These are phyloP conservation scores for Nebria salina DNA, from an alignment of 2,888 invertebrate species.

Conservation along the genomic window DNA sequence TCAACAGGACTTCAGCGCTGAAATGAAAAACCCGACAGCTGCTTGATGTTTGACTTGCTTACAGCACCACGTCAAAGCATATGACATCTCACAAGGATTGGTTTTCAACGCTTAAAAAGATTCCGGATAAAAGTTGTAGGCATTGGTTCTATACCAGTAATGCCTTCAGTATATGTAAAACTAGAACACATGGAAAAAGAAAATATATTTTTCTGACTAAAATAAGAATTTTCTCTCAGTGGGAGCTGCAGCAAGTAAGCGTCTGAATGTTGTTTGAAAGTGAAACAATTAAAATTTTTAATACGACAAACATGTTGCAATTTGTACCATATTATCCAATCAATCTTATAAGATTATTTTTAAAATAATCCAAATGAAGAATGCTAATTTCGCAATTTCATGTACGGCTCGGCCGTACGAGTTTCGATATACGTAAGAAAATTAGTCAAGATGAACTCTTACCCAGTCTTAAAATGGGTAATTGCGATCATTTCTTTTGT, in stretches of 20 bases:
- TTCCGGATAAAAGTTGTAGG: too few relatives aligned
- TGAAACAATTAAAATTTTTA: conserved; percentile 11
- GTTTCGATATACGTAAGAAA: conserved; percentile 44
- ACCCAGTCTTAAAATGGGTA: conserved; percentile 38
- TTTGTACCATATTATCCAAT: conserved; percentile 11
- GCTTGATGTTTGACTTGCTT: conserved; percentile 15
- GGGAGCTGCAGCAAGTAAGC: not conserved
- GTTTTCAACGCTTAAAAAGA: not conserved
- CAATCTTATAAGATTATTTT: conserved; percentile 20
- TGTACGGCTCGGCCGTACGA: conserved; percentile 48
- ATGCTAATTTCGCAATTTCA: conserved; percentile 11
- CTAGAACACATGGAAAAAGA: too few relatives aligned
- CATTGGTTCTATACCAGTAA: too few relatives aligned
- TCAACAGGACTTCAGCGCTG: not conserved
- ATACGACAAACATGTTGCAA: conserved; percentile 14
- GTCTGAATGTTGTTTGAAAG: conserved; percentile 24
- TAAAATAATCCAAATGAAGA: conserved; percentile 3
- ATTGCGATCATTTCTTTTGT: conserved; percentile 43
- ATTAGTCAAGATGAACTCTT: conserved; percentile 46
- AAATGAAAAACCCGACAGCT: conserved; percentile 7
- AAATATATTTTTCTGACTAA: conserved; percentile 44
- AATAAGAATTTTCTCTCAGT: conserved; percentile 41
- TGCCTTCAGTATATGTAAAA: too few relatives aligned
- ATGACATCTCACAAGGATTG: conserved; percentile 11
- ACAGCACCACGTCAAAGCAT: conserved; percentile 18